A percentile compares a stretch with the other conserved stretches of the same genome.
These are phyloP conservation scores for Cylas formicarius DNA, from an alignment of 1,140 invertebrate genomes.

Conservation along the genomic window DNA sequence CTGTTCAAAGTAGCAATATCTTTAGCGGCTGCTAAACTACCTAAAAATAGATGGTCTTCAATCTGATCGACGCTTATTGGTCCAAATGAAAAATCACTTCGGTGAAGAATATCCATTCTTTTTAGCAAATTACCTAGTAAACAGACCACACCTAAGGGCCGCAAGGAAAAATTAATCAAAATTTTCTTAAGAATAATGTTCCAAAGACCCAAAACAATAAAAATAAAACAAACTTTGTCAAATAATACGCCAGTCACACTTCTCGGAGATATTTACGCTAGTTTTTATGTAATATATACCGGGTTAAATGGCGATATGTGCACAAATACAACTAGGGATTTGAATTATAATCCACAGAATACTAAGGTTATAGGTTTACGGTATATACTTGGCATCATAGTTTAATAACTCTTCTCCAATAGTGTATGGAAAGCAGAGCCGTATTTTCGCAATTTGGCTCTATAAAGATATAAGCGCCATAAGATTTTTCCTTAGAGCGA, in stretches of 20 bases:
- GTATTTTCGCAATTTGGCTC: no score
- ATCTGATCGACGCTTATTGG: constrained; percentile 61
- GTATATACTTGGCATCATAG: no score
- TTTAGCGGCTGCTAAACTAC: constrained; percentile 72
- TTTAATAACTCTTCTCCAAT: no score
- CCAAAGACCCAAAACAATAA: not conserved
- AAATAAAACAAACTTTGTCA: not conserved
- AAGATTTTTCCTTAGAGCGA: no score
- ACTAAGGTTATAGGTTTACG: no score
- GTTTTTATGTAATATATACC: no score
- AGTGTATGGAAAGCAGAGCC: no score
- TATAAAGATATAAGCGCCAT: no score
- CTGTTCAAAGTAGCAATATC: constrained; percentile 59
- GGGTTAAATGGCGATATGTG: no score
- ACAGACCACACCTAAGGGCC: not conserved
- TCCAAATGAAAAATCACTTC: constrained; percentile 41
- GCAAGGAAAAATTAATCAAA: not conserved
- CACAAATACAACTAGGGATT: no score
- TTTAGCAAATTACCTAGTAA: not conserved
- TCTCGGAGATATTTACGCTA: no score
- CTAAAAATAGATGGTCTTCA: constrained; percentile 63
- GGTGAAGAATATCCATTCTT: constrained; percentile 10
- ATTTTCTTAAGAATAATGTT: not conserved
- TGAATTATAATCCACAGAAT: no score
- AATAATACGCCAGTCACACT: constrained; percentile 1